A percentile compares a stretch with the other conserved stretches of the same genome.
Evolutionary conservation across 1,140 invertebrate species (phyloP).

Genomic region (Drosophila rhopaloa): DNA sequence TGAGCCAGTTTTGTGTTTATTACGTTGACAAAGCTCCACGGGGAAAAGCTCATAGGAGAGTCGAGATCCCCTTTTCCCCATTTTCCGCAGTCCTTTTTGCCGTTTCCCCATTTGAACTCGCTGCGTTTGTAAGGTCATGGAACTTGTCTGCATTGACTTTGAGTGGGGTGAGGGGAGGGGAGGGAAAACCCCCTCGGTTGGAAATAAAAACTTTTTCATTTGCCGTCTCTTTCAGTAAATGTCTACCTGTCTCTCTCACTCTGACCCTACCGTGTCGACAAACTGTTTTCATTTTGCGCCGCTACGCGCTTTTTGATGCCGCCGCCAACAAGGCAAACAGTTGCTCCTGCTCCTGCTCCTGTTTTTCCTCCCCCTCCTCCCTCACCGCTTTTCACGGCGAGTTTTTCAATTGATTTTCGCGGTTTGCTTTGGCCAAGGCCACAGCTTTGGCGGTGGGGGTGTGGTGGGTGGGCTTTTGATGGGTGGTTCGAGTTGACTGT

Average conservation of each 20-base stretch:
- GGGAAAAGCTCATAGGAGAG: constrained; percentile 32
- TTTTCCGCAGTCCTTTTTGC: constrained; percentile 22
- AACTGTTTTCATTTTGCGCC: constrained; percentile 81
- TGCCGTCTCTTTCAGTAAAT: constrained; percentile 14
- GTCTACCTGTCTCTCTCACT: constrained; percentile 11
- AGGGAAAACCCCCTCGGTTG: constrained; percentile 12
- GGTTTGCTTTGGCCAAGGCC: constrained; percentile 73
- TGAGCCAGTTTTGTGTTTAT: constrained; percentile 81
- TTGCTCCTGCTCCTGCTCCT: constrained; percentile 27
- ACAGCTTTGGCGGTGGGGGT: constrained; percentile 10
- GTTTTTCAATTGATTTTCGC: constrained; percentile 81
- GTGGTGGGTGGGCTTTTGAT: neutral
- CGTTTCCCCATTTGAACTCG: constrained; percentile 50
- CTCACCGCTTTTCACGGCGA: constrained; percentile 42
- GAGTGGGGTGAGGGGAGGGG: neutral
- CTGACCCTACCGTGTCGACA: constrained; percentile 54
- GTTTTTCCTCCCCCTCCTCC: neutral
- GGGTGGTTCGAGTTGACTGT: constrained; percentile 21
- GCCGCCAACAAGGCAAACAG: constrained; percentile 76
- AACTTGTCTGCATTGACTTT: constrained; percentile 83
- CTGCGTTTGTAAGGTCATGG: constrained; percentile 83
- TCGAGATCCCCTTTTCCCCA: constrained; percentile 18
- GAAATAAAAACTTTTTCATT: constrained; percentile 68
- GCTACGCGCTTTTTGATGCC: constrained; percentile 81
- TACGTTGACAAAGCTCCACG: constrained; percentile 55